These are phyloP conservation scores for Xiphorhynchus elegans DNA, from an alignment of 2,113 vertebrate genomes.

Conservation along the genomic window DNA sequence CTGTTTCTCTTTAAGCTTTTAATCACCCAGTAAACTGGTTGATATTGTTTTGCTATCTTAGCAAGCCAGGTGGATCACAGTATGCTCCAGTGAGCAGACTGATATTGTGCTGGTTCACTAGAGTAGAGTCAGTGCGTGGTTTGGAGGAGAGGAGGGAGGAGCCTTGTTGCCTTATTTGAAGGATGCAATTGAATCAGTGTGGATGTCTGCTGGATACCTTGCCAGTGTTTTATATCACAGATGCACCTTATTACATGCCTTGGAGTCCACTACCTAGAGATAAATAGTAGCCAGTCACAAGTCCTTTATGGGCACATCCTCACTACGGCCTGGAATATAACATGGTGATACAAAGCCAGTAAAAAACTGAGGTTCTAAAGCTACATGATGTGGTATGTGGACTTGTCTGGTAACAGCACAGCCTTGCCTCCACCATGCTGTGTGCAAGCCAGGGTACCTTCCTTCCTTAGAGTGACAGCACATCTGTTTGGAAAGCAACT, in stretches of 20 bases:
- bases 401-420: not conserved
- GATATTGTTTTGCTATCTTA: not conserved
- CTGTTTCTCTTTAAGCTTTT: not conserved
- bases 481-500: not conserved
- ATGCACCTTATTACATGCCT: not conserved
- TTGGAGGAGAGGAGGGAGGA: not conserved
- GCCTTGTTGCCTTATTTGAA: not conserved
- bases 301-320: not conserved
- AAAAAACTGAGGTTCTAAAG: not conserved
- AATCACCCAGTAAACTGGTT: not conserved
- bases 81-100: not conserved
- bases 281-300: not conserved
- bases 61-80: not conserved
- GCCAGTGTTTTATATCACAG: not conserved
- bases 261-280: not conserved
- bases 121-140: not conserved
- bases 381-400: not conserved
- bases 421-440: not conserved
- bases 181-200: not conserved
- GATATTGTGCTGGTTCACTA: not conserved
- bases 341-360: not conserved
- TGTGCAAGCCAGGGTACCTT: not conserved
- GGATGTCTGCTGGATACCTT: not conserved
- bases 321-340: not conserved
- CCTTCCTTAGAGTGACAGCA: not conserved